Conservation (phyloP, 2,888 invertebrate species). For the Dasysyrphus albostriatus region DNA sequence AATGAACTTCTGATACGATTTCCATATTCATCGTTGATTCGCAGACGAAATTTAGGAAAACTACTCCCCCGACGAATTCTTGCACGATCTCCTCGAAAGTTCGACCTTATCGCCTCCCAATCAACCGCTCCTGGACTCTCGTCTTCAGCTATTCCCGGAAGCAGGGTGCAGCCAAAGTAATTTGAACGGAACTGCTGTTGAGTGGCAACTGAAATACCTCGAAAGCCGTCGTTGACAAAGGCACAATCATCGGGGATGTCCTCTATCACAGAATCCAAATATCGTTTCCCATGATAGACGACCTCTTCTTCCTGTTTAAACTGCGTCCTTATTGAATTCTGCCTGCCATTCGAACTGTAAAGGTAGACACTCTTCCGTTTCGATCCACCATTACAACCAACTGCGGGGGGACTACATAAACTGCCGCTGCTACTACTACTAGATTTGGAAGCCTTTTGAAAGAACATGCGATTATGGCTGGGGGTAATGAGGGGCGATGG, state of each 20-base stretch:
- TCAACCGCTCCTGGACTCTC: conserved; percentile 72
- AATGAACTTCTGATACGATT: conserved; percentile 75
- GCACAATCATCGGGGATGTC: conserved; percentile 78
- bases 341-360: conserved; percentile 46
- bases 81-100: conserved; percentile 66
- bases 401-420: conserved; percentile 46
- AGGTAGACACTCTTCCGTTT: conserved; percentile 57
- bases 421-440: conserved; percentile 47
- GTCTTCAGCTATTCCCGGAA: conserved; percentile 77
- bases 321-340: conserved; percentile 63
- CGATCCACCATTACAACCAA: conserved; percentile 50
- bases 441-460: conserved; percentile 31
- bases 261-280: conserved; percentile 79
- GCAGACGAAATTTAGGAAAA: conserved; percentile 71
- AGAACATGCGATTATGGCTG: conserved; percentile 46
- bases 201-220: conserved; percentile 46
- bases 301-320: conserved; percentile 66
- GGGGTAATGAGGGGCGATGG: conserved; percentile 20
- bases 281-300: conserved; percentile 81
- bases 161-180: conserved; percentile 69
- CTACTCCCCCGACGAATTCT: conserved; percentile 44
- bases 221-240: conserved; percentile 78
- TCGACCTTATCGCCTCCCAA: conserved; percentile 77
- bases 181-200: conserved; percentile 61
- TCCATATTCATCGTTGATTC: conserved; percentile 77